Base-by-base conservation (phyloP, 2,888 invertebrate genomes). In the Idaea dimidiata region DNA sequence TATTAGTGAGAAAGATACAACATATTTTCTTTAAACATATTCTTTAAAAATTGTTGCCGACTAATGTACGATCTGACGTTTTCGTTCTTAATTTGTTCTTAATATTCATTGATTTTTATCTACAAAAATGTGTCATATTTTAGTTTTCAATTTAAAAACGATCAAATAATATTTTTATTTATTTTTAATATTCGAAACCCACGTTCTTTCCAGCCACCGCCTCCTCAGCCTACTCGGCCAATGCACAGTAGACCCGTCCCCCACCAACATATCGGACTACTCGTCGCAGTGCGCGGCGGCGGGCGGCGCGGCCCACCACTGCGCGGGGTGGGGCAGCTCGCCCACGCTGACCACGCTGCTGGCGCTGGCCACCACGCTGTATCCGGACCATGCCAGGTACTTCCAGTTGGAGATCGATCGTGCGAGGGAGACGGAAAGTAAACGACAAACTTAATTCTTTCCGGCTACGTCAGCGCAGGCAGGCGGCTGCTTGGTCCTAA, bases 221-320 rank as follows among this genome's bases (percentile, higher is more conserved):
- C 66, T 84, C 0, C 80, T 91, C 6, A 81, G 86, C 64, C 84
- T 84, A 6, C 75, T 86, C 60, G 86, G 86, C 0, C 80, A 76
- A n/a, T 88, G 84, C 74, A 65, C 86, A 1, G 62, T 84, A 0
- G 61, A 72, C 0, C 80, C 84, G 0, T 73, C 76, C 1, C 78
- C 79, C 1, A 57, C 59, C 1, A 54, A 75, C 0, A 59, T 69
- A 0, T 78, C 76, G 0, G 75, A 79, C 0, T 88, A 77, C 78
- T 84, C 85, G 66, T n/a, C 74, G 1, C 72, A 81, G 1, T 82
- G 82, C 71, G 55, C 71, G 1, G 58, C 76, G 3, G 72, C 77
- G 31, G 1, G 59, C 76, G 3, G 72, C 72, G 6, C 66, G 77
- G 32, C 80, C 79, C 17, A 61, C 78, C 56, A 69, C 59, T 59